Base-by-base conservation (phyloP, 2,888 invertebrate genomes). In the Ophion ellenae region DNA sequence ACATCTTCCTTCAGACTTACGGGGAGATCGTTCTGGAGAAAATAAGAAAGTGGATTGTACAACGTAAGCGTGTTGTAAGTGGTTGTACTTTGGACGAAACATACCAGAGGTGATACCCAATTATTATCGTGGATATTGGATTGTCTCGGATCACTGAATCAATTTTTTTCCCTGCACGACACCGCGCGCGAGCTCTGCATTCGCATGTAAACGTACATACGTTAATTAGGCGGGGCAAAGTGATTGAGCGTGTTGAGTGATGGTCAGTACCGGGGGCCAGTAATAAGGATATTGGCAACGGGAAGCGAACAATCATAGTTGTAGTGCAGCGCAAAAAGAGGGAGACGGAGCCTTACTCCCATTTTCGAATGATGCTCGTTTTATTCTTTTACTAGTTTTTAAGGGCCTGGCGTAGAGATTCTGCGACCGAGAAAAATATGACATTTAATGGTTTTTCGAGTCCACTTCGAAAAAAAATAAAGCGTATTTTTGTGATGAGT, bases 281-380 rank as follows among this genome's bases (percentile, higher is more conserved):
- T 91, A 90, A 91, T 90, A 90, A 90, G 90, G 90, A 90, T 91
- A 91, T 91, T 90, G 90, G 88, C 88, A 91, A 90, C 90, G 89
- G 91, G 90, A 91, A 91, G 89, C 87, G 87, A 87, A 90, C 91
- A 90, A 91, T 91, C 89, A 91, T 89, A 89, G 88, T 90, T 90
- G 89, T 47, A 77, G n/a, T 61, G 45, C 59, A 83, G 69, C 45
- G 74, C 5, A 14, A 53, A 53, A 14, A 53, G 53, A 53, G 53
- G 53, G 53, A 14, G 53, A 14, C 53, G 17, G 17, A 4, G 14
- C 17, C 4, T 14, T 14, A 17, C 14, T 53, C 53, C 17, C 17
- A 14, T 53, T 2, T 5, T 53, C 4, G 17, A 53, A 17, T 53
- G 17, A 17, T 2, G 53, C 17, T 53, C 17, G 14, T 17, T 32